Percentiles rank a stretch among this genome's conserved stretches.
Evolutionary conservation across 2,113 vertebrate genomes (phyloP).

Genomic region (Grallaria varia): DNA sequence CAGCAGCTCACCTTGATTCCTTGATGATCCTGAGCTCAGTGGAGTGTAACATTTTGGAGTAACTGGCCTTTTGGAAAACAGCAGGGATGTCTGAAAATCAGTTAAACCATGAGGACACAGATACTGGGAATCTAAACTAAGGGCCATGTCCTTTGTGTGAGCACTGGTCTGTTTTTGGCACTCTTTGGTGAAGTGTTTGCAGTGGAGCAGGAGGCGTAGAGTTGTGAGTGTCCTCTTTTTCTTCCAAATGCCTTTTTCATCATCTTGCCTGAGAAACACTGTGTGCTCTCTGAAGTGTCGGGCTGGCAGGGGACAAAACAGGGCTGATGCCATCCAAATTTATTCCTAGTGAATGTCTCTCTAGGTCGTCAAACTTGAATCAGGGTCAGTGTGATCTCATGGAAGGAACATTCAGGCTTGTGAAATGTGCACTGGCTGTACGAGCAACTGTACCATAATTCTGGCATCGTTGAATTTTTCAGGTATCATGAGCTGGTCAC

Average conservation of each 20-base stretch:
- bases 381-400: rapidly evolving
- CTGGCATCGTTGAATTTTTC: background rate
- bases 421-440: rapidly evolving
- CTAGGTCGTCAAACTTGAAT: background rate
- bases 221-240: background rate
- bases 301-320: background rate
- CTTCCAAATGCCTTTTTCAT: background rate
- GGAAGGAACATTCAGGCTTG: background rate
- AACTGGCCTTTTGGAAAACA: background rate
- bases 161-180: background rate
- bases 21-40: background rate
- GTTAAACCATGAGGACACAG: background rate
- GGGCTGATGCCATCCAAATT: background rate
- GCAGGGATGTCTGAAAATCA: background rate
- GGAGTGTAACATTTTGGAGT: background rate
- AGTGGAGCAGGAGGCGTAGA: background rate
- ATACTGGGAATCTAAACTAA: background rate
- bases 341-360: background rate
- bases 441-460: rapidly evolving
- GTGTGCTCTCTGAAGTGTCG: background rate
- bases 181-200: background rate
- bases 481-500: conserved; percentile 92
- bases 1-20: background rate
- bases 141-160: background rate
- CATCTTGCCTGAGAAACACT: background rate